Conservation (phyloP, 1,140 invertebrate genomes). For the Neodiprion fabricii region DNA sequence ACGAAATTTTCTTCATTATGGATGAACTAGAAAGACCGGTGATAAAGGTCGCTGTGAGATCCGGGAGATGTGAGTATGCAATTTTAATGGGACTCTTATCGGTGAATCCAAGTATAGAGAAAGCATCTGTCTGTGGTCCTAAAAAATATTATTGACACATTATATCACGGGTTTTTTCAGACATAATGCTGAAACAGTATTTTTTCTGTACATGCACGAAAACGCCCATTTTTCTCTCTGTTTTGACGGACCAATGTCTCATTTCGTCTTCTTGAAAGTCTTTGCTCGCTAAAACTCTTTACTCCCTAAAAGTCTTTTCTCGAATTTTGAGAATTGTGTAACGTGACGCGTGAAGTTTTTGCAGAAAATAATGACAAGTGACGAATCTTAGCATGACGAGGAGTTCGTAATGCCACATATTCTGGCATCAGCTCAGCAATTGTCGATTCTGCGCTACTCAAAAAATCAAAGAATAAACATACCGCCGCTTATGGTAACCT, state of each 20-base stretch:
- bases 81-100: conserved; percentile 40
- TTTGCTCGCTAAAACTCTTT: too few species aligned
- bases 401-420: not conserved
- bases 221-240: too few species aligned
- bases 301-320: too few species aligned
- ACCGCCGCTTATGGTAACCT: not conserved
- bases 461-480: not conserved
- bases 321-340: too few species aligned
- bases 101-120: conserved; percentile 47
- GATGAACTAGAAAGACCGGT: conserved; percentile 42
- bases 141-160: conserved; percentile 15
- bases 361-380: not conserved
- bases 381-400: not conserved
- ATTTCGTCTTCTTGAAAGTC: too few species aligned
- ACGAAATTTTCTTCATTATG: not conserved
- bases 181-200: too few species aligned
- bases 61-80: conserved; percentile 37
- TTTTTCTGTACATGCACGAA: too few species aligned
- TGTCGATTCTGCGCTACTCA: not conserved
- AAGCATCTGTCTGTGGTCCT: conserved; percentile 35
- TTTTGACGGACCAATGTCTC: too few species aligned
- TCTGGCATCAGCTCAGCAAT: not conserved
- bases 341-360: not conserved
- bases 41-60: conserved; percentile 45
- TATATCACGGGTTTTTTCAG: too few species aligned